Evolutionary conservation across 2,113 vertebrate species (phyloP), one percentile per base, ranked within the genome.

Genomic region (Stigmatopora nigra): DNA sequence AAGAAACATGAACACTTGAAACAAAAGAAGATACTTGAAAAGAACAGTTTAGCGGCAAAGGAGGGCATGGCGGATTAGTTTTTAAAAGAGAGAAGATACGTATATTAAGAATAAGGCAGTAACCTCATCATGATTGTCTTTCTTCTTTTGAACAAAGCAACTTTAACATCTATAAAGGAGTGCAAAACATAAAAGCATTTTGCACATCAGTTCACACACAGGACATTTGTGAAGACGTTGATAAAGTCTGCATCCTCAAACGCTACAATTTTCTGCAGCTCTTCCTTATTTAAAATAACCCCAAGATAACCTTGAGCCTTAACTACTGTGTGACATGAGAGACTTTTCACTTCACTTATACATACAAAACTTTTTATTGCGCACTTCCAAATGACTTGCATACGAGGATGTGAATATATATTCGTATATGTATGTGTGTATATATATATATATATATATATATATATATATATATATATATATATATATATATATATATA

Each of bases 71-170:
- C 36, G 14, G 58, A 52, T 61, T 61, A 46, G 46, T 20, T 47
- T 31, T 70, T 0, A 1, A 13, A 73, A 48, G 6, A 25, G 1
- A 62, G 7, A 36, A 25, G 38, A 48, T 8, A 31, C 25, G 25
- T 55, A 44, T 22, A 38, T 67, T 64, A 61, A 9, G 68, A 64
- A 65, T 56, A 9, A 56, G 56, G 11, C 22, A 20, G 36, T 58
- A 20, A 51, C 17, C 35, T 14, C 17, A 59, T 17, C 10, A 12
- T 41, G 0, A 45, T 13, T 19, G 47, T 25, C 31, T 73, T 59
- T 69, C 38, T 63, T 71, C 70, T 44, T 10, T 9, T 9, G 13
- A 75, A 65, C 14, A 49, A 57, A 63, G 46, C 14, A 41, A 61
- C 20, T 71, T 73, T 47, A 7, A 45, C 7, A 51, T 12, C 44